Conservation (phyloP, 1,140 invertebrate genomes). For the Melipona quadrifasciata region DNA sequence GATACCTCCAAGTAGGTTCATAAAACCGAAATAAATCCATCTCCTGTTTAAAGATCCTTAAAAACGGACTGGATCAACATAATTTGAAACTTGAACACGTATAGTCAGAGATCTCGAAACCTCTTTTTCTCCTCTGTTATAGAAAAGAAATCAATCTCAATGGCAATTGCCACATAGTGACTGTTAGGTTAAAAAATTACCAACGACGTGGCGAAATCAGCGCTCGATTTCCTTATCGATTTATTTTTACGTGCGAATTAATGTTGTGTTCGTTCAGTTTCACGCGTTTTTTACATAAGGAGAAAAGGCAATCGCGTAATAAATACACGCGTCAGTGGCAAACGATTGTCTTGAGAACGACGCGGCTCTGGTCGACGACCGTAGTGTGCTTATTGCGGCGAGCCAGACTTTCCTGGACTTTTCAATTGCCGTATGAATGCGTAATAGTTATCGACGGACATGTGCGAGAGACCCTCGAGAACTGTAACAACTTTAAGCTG, state of each 20-base stretch:
- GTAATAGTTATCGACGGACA: conserved; percentile 40
- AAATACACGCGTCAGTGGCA: conserved; percentile 5
- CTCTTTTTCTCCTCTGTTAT: background rate
- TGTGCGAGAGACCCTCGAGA: background rate
- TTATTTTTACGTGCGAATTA: background rate
- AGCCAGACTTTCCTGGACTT: conserved; percentile 27
- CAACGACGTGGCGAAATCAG: no score
- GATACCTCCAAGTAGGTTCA: background rate
- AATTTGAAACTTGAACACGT: background rate
- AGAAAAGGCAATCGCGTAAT: conserved; percentile 11
- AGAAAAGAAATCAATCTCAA: background rate
- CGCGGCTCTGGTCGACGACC: conserved; percentile 27
- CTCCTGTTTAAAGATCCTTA: background rate
- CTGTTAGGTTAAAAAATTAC: background rate
- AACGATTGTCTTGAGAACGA: conserved; percentile 16
- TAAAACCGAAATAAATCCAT: background rate
- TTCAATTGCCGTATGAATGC: conserved; percentile 49
- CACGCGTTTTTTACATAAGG: background rate
- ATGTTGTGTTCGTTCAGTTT: background rate
- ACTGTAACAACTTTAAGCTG: conserved; percentile 32
- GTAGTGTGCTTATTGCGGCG: background rate
- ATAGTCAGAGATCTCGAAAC: background rate
- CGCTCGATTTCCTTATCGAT: background rate
- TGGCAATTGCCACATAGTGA: background rate
- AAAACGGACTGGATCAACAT: background rate